phyloP scores from a whole-genome alignment of 2,797 vertebrate genomes.

The Lepus townsendii region DNA sequence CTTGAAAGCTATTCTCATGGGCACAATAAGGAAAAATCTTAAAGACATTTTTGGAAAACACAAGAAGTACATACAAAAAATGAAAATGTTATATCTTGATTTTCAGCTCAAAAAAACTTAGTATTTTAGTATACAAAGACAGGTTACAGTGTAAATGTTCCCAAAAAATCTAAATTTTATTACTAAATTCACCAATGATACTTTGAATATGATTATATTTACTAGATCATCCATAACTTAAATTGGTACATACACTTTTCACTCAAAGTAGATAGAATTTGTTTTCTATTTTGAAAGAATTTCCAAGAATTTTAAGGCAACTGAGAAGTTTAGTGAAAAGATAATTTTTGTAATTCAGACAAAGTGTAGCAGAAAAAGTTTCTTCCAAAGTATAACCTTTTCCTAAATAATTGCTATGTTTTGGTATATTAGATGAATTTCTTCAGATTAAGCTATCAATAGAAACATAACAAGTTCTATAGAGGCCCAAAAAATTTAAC shows the following conservation, averaged over 20 bases:
- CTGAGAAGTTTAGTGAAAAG: conserved; percentile 35
- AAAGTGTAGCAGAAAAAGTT: neutral
- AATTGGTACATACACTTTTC: neutral
- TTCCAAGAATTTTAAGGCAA: conserved; percentile 33
- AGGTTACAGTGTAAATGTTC: neutral
- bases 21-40: neutral
- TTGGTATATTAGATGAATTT: neutral
- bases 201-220: conserved; percentile 21
- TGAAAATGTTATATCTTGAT: neutral
- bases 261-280: neutral
- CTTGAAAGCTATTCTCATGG: conserved; percentile 14
- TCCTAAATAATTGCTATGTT: neutral
- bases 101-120: conserved; percentile 26
- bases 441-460: conserved; percentile 1
- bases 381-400: neutral
- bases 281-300: conserved; percentile 46
- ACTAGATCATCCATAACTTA: neutral
- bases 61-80: conserved; percentile 5
- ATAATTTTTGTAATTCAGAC: conserved; percentile 28
- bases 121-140: neutral
- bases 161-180: neutral
- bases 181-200: neutral
- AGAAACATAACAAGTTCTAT: conserved; percentile 13
- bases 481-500: neutral
- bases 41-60: neutral